Evolutionary conservation across 2,797 vertebrate genomes (phyloP), one percentile per base, ranked within the genome.

Genomic region (Glyptemys insculpta): DNA sequence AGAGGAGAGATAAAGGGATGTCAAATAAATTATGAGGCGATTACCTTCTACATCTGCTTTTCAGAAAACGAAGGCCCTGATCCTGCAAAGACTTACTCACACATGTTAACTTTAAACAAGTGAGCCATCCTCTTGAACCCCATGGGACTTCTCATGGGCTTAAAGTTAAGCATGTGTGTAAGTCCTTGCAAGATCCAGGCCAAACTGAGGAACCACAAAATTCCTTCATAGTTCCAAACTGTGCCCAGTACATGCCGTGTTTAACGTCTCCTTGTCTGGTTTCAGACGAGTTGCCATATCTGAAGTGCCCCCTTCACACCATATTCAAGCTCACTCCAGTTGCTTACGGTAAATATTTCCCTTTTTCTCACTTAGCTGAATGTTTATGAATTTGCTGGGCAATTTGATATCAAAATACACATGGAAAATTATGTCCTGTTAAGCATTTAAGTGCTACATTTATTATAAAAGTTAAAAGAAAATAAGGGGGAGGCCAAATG

Each of bases 261-360:
- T 85, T 65, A 78, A 81, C 49, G 81, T 18, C 44, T 76, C 9
- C 68, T 95, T 92, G 56, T 95, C 59, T 87, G 79, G 12, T 91
- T 97, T 86, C 86, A 99, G 99, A 99, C 37, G 99, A 99, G 95
- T 98, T 99, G 9, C 99, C 99, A 0, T 99, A 99, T 97, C 98
- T 99, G 98, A 99, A 98, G 92, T 99, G 99, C 90, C 99, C 99
- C 8, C 99, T 99, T 23, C 99, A 99, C 95, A 99, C 99, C 52
- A 98, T 99, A 8, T 98, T 99, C 96, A 99, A 99, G 96, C 98
- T 99, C 25, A 99, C 99, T 1, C 99, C 99, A 0, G 99, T 99
- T 85, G 99, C 99, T 5, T 99, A 99, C 0, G 99, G 99, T 99
- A 98, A 97, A 98, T 92, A 86, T 11, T 88, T 16, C 11, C 12